Conservation (phyloP, 35 echinoderm and acorn worm species). For the Lytechinus pictus region DNA sequence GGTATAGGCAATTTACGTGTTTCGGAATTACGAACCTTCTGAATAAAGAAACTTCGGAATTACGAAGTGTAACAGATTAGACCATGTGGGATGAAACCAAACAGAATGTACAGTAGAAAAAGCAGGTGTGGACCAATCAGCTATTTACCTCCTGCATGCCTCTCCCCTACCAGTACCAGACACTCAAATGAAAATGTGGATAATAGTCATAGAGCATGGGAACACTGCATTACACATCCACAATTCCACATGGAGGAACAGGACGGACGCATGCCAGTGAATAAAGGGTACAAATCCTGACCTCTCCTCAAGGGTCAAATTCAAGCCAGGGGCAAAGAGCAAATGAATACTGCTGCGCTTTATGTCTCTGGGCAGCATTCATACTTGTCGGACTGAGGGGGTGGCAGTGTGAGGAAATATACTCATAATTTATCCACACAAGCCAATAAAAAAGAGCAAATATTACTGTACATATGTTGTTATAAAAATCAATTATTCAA, state of each 20-base stretch:
- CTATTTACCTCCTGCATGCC: neutral
- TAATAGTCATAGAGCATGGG: constrained; percentile 3
- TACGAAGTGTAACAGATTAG: too few relatives aligned
- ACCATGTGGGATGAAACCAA: too few relatives aligned
- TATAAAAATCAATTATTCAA: too few relatives aligned
- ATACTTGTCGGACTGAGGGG: too few relatives aligned
- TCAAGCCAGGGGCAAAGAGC: constrained; percentile 11
- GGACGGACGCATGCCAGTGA: neutral
- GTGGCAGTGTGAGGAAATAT: too few relatives aligned
- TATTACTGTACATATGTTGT: too few relatives aligned
- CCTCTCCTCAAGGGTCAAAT: constrained; percentile 28
- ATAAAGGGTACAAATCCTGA: neutral
- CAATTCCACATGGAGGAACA: neutral
- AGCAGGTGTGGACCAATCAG: neutral
- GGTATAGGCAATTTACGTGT: too few relatives aligned
- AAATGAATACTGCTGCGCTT: neutral
- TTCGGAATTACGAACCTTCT: too few relatives aligned
- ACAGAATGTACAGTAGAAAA: neutral
- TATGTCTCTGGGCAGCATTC: neutral
- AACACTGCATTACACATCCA: neutral
- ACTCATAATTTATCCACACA: too few relatives aligned
- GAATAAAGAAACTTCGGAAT: too few relatives aligned
- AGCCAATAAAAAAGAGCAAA: too few relatives aligned
- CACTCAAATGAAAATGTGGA: neutral
- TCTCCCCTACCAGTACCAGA: neutral